Base-by-base conservation (phyloP, 2,888 invertebrate species). In the Drosophila greeni region DNA sequence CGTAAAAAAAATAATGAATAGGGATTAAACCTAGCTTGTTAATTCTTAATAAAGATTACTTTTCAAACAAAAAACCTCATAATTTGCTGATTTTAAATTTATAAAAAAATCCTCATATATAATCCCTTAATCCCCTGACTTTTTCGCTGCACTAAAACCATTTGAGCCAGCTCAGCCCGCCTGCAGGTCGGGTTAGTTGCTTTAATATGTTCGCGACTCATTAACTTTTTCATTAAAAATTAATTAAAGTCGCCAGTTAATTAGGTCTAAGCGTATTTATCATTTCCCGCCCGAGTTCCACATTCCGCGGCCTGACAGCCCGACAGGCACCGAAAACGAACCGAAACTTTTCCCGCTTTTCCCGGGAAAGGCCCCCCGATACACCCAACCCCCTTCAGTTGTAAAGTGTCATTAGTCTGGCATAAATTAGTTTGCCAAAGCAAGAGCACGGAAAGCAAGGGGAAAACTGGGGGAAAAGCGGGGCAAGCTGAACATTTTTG, bases 211-310 rank as follows among this genome's bases (percentile, higher is more conserved):
- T 82, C 74, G 72, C 74, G 81, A 79, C 84, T 85, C 81, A 82
- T 82, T 82, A 82, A 69, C 67, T 85, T 81, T 82, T 82, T 83
- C 85, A 85, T 82, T 82, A 82, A 83, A 85, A 85, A 83, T 82
- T 81, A 85, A 82, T 82, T 85, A 83, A 82, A 82, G 85, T 82
- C 76, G 76, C 84, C 74, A 82, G 84, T 82, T 82, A 82, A 82
- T 82, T 82, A 82, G 84, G 81, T 85, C 81, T 82, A 81, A 85
- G 85, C 84, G 82, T 82, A 85, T 82, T 82, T 82, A 82, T 82
- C 81, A 82, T 82, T 82, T 85, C 78, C 73, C 71, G 84, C 79
- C 73, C 80, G 84, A 84, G 84, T 76, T 82, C 76, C 77, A 73
- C 79, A 84, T 84, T 84, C 77, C 79, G 69, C 68, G 77, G 49